Evolutionary conservation across 2,888 invertebrate genomes (phyloP), one percentile per base, ranked within the genome.

Genomic region (Timandra comae): DNA sequence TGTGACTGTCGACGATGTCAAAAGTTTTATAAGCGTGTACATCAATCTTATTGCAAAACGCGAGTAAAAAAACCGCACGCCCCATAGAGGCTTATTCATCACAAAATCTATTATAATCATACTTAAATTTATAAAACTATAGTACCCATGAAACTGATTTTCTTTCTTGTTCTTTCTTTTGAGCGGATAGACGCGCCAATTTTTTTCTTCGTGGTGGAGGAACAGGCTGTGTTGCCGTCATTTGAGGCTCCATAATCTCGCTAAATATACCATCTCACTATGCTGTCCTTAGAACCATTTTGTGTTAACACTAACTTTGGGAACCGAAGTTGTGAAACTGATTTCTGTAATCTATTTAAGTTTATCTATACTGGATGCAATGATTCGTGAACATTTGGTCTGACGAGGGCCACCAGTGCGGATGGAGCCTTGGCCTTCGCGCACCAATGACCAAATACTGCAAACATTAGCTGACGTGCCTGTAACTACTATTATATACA

Each of bases 121-220:
- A n/a, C n/a, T n/a, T n/a, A n/a, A n/a, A n/a, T n/a, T n/a, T n/a
- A n/a, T n/a, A n/a, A n/a, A n/a, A n/a, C n/a, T n/a, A n/a, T n/a
- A n/a, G n/a, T 79, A 84, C 84, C 82, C 84, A 84, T 45, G 78
- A 65, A 27, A 84, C 84, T 35, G 72, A 71, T 55, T 80, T 75
- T 40, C 71, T 67, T 29, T 73, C 70, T 3, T 16, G 16, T 29
- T 63, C 64, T 25, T 70, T 71, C 50, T 66, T 72, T 29, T 62
- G 56, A 31, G 73, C 72, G 2, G 76, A 75, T 39, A 75, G 52
- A 9, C 78, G 72, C 3, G 86, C 86, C 38, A 82, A 56, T 52
- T 78, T 82, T 65, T 86, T 86, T 44, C 70, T 55, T 40, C 86
- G 63, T 30, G 86, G 86, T 32, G 86, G 86, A 29, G 86, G 81